phyloP scores from a whole-genome alignment of 2,797 vertebrate genomes.

The Sorex maritimensis region DNA sequence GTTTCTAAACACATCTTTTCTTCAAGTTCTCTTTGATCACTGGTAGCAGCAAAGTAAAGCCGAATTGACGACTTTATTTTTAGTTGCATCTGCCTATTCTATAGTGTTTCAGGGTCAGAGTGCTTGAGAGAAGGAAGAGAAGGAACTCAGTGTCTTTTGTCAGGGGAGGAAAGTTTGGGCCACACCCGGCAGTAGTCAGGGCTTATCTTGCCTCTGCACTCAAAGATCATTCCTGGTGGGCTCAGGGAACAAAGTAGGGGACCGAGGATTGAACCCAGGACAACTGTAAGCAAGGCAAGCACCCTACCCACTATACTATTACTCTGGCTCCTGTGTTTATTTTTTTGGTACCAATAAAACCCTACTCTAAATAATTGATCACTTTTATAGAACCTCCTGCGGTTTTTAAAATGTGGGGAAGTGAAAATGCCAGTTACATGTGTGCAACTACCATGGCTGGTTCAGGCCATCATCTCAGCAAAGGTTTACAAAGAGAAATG shows the following conservation, averaged over 20 bases:
- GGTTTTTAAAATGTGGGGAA: conserved; percentile 40
- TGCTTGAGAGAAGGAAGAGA: background rate
- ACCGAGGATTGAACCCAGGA: too few relatives aligned
- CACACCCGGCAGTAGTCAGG: too few relatives aligned
- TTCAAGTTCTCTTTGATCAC: conserved; percentile 3
- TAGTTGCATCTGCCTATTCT: background rate
- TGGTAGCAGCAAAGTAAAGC: background rate
- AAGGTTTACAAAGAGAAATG: background rate
- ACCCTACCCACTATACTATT: too few relatives aligned
- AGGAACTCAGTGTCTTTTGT: background rate
- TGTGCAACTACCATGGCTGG: background rate
- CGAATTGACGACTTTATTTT: background rate
- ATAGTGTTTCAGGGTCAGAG: background rate
- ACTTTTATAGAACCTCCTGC: background rate
- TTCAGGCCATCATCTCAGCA: conserved; percentile 3
- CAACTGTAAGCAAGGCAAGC: too few relatives aligned
- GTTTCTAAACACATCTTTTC: background rate
- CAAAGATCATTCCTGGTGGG: too few relatives aligned
- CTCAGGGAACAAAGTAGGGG: too few relatives aligned
- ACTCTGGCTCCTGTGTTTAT: background rate
- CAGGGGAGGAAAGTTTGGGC: too few relatives aligned
- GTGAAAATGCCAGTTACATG: background rate
- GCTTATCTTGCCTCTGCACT: too few relatives aligned
- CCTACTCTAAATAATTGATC: conserved; percentile 1
- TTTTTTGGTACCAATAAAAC: conserved; percentile 21